Conservation (phyloP, 2,797 vertebrate genomes). For the Triplophysa yarkandensis region DNA sequence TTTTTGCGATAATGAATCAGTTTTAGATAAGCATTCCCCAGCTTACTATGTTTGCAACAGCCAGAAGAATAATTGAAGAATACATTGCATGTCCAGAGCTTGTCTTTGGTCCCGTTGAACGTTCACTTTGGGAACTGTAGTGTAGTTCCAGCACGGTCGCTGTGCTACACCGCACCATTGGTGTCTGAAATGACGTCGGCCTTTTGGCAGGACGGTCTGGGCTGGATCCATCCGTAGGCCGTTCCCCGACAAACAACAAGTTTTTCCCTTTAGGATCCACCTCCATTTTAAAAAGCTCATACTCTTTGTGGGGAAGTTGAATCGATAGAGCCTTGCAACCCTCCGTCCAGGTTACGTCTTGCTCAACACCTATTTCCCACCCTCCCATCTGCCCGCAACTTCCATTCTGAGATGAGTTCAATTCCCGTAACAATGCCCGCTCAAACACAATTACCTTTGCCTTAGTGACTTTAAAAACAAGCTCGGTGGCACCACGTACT, state of each 20-base stretch:
- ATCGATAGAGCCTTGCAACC: slow-evolving; percentile 85
- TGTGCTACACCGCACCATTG: slow-evolving; percentile 80
- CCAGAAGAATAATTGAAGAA: slow-evolving; percentile 29
- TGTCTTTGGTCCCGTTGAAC: background rate
- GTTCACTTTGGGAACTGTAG: slow-evolving; percentile 26
- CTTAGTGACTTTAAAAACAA: slow-evolving; percentile 82
- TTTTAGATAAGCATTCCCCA: background rate
- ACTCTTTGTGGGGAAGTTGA: slow-evolving; percentile 88
- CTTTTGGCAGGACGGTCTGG: slow-evolving; percentile 79
- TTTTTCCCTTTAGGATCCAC: slow-evolving; percentile 73
- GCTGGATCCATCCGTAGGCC: slow-evolving; percentile 88
- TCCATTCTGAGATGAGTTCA: slow-evolving; percentile 78
- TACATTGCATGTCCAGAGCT: slow-evolving; percentile 27
- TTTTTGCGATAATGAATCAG: slow-evolving; percentile 11
- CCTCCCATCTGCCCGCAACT: slow-evolving; percentile 77
- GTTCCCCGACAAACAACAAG: slow-evolving; percentile 83
- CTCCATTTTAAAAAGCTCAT: slow-evolving; percentile 86
- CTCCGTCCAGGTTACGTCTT: slow-evolving; percentile 82
- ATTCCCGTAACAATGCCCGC: slow-evolving; percentile 68
- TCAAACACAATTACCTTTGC: slow-evolving; percentile 81
- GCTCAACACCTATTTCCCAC: slow-evolving; percentile 80
- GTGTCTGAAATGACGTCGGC: slow-evolving; percentile 87
- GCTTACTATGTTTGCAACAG: slow-evolving; percentile 8
- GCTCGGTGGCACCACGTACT: slow-evolving; percentile 77
- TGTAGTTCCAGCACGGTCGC: slow-evolving; percentile 33